A percentile compares a stretch with the other conserved stretches of the same genome.
Conservation (phyloP, 2,797 vertebrate species). For the Pseudochirops corinnae region DNA sequence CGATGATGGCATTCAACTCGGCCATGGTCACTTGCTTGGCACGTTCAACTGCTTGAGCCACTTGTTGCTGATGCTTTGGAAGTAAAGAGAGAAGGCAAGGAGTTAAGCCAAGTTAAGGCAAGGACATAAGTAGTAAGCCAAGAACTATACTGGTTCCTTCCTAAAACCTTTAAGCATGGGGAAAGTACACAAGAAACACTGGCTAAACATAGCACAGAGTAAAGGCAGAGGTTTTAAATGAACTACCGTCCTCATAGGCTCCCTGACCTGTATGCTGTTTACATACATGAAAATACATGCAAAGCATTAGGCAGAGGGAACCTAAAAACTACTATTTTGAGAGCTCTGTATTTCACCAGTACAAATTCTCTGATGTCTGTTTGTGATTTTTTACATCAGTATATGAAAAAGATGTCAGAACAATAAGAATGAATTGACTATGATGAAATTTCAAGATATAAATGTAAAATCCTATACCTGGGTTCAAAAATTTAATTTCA, state of each 20-base stretch:
- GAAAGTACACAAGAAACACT: constrained; percentile 30
- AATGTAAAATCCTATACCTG: background rate
- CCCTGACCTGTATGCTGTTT: background rate
- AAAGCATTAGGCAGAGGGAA: background rate
- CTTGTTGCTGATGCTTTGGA: constrained; percentile 96
- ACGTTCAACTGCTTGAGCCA: constrained; percentile 96
- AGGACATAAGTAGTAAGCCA: background rate
- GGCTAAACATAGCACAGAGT: background rate
- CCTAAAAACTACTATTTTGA: background rate
- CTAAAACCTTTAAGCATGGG: background rate
- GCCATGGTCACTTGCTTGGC: constrained; percentile 99
- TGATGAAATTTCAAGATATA: background rate
- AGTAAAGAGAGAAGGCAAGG: constrained; percentile 64
- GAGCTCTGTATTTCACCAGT: constrained; percentile 11
- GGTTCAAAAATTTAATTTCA: background rate
- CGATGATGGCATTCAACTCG: constrained; percentile 97
- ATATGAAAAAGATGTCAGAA: background rate
- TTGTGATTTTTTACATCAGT: background rate
- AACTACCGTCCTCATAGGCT: background rate
- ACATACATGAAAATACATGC: background rate
- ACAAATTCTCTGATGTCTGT: background rate
- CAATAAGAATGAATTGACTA: background rate
- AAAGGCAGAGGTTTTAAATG: constrained; percentile 1
- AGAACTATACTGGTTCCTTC: constrained; percentile 19
- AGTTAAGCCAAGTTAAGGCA: constrained; percentile 52